A percentile compares a stretch with the other conserved stretches of the same genome.
Evolutionary conservation across 1,140 invertebrate genomes (phyloP).

Genomic region (Lineus longissimus): DNA sequence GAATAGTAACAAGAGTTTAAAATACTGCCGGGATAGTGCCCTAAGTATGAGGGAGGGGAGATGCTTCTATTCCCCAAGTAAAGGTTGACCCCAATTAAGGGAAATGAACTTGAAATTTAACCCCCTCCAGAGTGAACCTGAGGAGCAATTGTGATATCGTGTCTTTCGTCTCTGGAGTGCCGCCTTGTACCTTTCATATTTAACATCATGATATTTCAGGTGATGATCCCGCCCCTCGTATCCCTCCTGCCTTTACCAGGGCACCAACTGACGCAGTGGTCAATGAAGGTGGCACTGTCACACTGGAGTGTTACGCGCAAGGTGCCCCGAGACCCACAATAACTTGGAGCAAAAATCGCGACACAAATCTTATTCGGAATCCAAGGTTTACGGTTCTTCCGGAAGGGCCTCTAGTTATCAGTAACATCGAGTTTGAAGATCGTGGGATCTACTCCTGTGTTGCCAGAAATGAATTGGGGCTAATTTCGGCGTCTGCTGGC

Average conservation of each 20-base stretch:
- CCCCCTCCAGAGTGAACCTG: no score
- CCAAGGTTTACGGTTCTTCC: conserved; percentile 14
- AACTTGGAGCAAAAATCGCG: conserved; percentile 62
- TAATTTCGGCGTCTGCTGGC: conserved; percentile 60
- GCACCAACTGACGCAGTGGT: conserved; percentile 45
- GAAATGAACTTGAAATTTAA: no score
- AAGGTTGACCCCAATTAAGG: no score
- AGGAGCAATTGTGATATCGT: no score
- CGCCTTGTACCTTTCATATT: no score
- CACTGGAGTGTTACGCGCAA: conserved; percentile 63
- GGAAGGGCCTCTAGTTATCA: conserved; percentile 63
- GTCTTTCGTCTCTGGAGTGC: no score
- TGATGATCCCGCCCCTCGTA: no score
- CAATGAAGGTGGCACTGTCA: conserved; percentile 55
- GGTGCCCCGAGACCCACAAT: conserved; percentile 68
- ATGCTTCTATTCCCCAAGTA: no score
- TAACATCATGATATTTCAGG: no score
- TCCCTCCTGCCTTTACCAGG: conserved; percentile 28
- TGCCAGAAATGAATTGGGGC: conserved; percentile 61
- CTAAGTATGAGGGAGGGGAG: no score
- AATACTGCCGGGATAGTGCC: no score
- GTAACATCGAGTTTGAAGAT: conserved; percentile 59
- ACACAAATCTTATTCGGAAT: conserved; percentile 23
- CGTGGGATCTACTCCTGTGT: conserved; percentile 62
- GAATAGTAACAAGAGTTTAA: no score